Evolutionary conservation across 1,140 invertebrate genomes (phyloP).

Genomic region (Rhopalosiphum maidis): DNA sequence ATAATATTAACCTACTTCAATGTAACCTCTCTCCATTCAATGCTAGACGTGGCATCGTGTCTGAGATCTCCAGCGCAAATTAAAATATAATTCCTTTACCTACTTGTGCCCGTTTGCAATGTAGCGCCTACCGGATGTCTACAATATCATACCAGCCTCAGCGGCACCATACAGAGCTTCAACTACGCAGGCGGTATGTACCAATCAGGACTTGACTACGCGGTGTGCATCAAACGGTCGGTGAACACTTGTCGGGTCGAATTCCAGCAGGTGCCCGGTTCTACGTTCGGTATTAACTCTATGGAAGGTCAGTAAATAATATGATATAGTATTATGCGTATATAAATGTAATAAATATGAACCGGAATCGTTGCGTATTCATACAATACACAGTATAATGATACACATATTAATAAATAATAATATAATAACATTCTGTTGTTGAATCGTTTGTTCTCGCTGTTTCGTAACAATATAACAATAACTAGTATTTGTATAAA

Average conservation of each 20-base stretch:
- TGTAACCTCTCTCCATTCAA: not conserved
- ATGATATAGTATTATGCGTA: not conserved
- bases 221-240: conserved; percentile 71
- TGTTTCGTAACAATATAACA: not conserved
- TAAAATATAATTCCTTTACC: conserved; percentile 1
- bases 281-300: conserved; percentile 59
- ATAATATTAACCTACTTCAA: not conserved
- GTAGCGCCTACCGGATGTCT: conserved; percentile 70
- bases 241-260: conserved; percentile 60
- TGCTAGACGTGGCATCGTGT: not conserved
- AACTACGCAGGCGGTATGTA: conserved; percentile 69
- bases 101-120: conserved; percentile 61
- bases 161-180: conserved; percentile 73
- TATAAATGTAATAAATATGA: not conserved
- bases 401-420: not conserved
- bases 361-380: not conserved
- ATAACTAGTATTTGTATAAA: not conserved
- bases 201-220: conserved; percentile 82
- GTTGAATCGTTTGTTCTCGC: not conserved
- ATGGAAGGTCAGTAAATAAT: conserved; percentile 58
- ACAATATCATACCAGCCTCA: conserved; percentile 71
- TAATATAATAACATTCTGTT: not conserved
- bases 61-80: not conserved
- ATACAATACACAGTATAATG: not conserved
- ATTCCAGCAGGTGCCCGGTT: conserved; percentile 58